These are phyloP conservation scores for Argya squamiceps DNA, from an alignment of 2,797 vertebrate genomes.

Conservation along the genomic window DNA sequence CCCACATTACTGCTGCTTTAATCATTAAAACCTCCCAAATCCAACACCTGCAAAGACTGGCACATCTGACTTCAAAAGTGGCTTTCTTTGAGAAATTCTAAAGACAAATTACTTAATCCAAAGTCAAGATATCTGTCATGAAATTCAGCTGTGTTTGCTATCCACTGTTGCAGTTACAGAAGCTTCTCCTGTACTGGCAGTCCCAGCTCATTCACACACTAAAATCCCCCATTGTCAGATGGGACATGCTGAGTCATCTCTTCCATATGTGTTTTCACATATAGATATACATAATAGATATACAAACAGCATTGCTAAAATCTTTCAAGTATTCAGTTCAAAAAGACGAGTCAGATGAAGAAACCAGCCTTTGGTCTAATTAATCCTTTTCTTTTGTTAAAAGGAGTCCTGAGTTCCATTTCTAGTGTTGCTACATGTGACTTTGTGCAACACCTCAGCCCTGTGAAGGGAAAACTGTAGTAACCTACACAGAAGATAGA, in stretches of 20 bases:
- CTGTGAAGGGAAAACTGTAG: neutral
- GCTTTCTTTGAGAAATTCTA: neutral
- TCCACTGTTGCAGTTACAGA: neutral
- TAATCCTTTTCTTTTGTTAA: neutral
- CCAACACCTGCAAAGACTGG: neutral
- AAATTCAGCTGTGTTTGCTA: neutral
- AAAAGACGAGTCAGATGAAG: neutral
- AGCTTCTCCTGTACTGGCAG: neutral
- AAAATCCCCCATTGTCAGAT: neutral
- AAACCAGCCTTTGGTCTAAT: neutral
- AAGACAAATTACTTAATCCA: neutral
- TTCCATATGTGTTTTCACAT: neutral
- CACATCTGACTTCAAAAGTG: neutral
- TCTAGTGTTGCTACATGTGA: neutral
- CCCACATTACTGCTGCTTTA: neutral
- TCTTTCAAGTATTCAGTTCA: neutral
- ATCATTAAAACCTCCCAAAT: neutral
- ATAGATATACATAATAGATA: no score
- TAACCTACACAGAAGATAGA: neutral
- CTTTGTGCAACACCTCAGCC: neutral
- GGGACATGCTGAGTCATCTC: neutral
- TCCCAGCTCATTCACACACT: neutral
- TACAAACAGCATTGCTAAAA: neutral
- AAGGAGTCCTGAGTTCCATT: neutral
- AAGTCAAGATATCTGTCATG: neutral